A percentile compares a stretch with the other conserved stretches of the same genome.
Conservation (phyloP, 1,140 invertebrate species). For the Sycophaga agraensis region DNA sequence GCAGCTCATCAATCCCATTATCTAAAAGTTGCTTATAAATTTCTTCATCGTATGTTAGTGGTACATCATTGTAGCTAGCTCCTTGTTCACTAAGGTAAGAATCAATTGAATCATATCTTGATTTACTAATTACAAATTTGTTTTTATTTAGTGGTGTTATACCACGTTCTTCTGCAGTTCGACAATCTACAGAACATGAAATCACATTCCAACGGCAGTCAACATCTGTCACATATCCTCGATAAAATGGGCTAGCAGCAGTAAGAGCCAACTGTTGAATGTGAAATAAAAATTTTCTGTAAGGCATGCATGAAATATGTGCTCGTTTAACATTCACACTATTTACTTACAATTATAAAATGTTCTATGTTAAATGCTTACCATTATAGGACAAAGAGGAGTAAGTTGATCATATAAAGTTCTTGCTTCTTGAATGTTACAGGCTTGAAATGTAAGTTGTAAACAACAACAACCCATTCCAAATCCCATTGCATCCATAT, state of each 20-base stretch:
- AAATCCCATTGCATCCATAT: slow-evolving; percentile 99
- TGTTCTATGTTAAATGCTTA: slow-evolving; percentile 52
- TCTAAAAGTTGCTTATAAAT: slow-evolving; percentile 81
- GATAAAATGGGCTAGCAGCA: slow-evolving; percentile 92
- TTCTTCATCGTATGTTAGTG: slow-evolving; percentile 81
- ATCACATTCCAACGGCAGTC: slow-evolving; percentile 98
- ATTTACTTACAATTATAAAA: slow-evolving; percentile 1
- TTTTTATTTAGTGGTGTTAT: slow-evolving; percentile 72
- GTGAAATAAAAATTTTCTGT: slow-evolving; percentile 46
- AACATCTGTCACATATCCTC: slow-evolving; percentile 90
- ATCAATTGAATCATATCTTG: slow-evolving; percentile 96
- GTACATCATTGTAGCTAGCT: slow-evolving; percentile 89
- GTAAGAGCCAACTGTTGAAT: slow-evolving; percentile 83
- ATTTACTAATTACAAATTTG: slow-evolving; percentile 91
- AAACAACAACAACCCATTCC: slow-evolving; percentile 99
- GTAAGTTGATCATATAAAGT: slow-evolving; percentile 97
- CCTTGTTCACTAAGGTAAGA: slow-evolving; percentile 90
- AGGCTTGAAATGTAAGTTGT: slow-evolving; percentile 95
- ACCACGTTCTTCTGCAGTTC: slow-evolving; percentile 92
- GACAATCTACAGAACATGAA: slow-evolving; percentile 91
- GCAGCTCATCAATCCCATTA: slow-evolving; percentile 85
- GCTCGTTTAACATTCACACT: slow-evolving; percentile 28
- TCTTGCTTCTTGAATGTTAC: slow-evolving; percentile 93
- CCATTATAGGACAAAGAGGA: slow-evolving; percentile 96
- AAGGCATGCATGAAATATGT: slow-evolving; percentile 37